Conservation (phyloP, 2,888 invertebrate genomes). For the Lasius platythorax region DNA sequence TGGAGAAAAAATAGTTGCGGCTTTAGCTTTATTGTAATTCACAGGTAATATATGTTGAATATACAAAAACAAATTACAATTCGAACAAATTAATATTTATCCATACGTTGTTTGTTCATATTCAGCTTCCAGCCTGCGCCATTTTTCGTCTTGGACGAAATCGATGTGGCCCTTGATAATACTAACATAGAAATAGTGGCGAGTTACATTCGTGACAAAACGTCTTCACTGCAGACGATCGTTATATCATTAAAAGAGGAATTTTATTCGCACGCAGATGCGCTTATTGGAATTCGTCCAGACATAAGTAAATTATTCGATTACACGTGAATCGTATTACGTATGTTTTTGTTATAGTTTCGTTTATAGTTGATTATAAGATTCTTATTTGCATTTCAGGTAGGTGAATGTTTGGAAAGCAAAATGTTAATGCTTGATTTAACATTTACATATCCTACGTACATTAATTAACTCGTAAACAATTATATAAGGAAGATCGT, state of each 20-base stretch:
- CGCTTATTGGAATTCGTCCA: slow-evolving; percentile 98
- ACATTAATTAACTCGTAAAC: slow-evolving; percentile 68
- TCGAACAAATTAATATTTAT: slow-evolving; percentile 3
- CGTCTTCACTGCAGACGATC: slow-evolving; percentile 96
- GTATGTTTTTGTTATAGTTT: no score
- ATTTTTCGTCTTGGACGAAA: slow-evolving; percentile 99
- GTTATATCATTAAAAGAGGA: slow-evolving; percentile 99
- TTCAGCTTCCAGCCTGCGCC: slow-evolving; percentile 97
- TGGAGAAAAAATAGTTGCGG: slow-evolving; percentile 99
- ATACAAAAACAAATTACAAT: background rate
- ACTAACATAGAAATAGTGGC: slow-evolving; percentile 99
- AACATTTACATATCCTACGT: slow-evolving; percentile 87
- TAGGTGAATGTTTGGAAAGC: slow-evolving; percentile 97
- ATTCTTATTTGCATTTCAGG: slow-evolving; percentile 87
- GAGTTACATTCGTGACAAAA: slow-evolving; percentile 97
- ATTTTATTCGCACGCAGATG: slow-evolving; percentile 99
- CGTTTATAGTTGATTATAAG: background rate
- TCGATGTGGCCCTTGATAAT: slow-evolving; percentile 99
- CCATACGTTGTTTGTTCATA: background rate
- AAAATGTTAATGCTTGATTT: slow-evolving; percentile 96
- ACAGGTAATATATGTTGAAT: no score
- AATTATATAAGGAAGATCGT: slow-evolving; percentile 17
- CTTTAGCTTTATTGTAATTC: slow-evolving; percentile 98
- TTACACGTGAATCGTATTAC: background rate
- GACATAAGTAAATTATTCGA: slow-evolving; percentile 89